Percentiles rank a stretch among this genome's conserved stretches.
phyloP scores from a whole-genome alignment of 2,113 vertebrate species.

The Galemys pyrenaicus region DNA sequence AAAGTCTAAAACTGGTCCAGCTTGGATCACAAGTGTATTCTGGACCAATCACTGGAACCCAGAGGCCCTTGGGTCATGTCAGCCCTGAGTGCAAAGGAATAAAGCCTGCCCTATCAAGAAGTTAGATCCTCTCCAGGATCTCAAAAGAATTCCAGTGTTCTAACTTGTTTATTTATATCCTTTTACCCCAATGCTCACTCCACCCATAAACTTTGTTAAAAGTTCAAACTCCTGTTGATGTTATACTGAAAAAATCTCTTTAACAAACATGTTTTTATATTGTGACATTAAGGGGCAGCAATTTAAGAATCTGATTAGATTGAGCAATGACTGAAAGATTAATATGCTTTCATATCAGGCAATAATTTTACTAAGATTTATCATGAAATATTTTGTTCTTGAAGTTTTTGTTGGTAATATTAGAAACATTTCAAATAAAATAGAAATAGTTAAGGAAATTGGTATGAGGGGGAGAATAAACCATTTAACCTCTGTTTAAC shows the following conservation, averaged over 20 bases:
- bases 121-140: neutral
- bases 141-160: neutral
- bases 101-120: neutral
- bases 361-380: neutral
- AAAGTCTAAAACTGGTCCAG: neutral
- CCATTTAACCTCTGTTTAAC: constrained; percentile 70
- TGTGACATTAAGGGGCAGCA: neutral
- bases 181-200: neutral
- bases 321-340: constrained; percentile 25
- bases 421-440: constrained; percentile 13
- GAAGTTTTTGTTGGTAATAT: constrained; percentile 41
- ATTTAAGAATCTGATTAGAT: constrained; percentile 34
- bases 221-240: constrained; percentile 31
- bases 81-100: neutral
- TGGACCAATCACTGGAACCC: neutral
- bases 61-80: neutral
- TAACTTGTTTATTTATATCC: neutral
- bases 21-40: neutral
- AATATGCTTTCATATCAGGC: neutral
- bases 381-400: constrained; percentile 53
- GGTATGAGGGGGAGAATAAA: constrained; percentile 49
- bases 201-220: neutral
- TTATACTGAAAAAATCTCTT: neutral
- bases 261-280: constrained; percentile 14
- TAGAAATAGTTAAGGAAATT: constrained; percentile 44